These are phyloP conservation scores for Siderastrea radians DNA, from an alignment of 92 coral and sea anemone species.

Conservation along the genomic window DNA sequence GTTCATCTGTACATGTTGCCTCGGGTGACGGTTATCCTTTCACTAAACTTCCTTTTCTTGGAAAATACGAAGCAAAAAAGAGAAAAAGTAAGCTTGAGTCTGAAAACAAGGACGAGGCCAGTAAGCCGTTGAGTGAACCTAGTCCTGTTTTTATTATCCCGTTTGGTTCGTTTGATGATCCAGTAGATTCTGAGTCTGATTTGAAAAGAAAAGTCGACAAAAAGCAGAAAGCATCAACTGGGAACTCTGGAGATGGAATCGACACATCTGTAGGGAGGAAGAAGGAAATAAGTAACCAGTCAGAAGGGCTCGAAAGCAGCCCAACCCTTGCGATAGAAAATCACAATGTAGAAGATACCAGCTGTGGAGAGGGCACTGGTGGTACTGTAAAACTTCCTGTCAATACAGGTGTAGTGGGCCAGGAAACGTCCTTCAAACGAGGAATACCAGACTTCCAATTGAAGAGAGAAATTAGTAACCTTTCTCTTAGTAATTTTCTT, in stretches of 20 bases:
- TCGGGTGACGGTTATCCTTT: constrained; percentile 16
- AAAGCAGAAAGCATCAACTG: not conserved
- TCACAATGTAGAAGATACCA: not conserved
- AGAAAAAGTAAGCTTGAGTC: not conserved
- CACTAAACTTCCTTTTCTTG: constrained; percentile 37
- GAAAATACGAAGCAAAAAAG: not conserved
- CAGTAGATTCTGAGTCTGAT: constrained; percentile 56
- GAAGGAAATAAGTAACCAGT: not conserved
- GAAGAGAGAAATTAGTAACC: constrained; percentile 81
- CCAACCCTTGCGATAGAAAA: not conserved
- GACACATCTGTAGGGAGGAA: not conserved
- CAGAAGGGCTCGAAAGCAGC: not conserved
- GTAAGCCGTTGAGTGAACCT: constrained; percentile 17
- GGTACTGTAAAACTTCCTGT: not conserved
- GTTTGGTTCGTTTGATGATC: constrained; percentile 90
- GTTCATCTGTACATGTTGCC: not conserved
- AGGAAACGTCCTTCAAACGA: not conserved
- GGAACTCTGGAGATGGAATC: not conserved
- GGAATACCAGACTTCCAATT: constrained; percentile 28
- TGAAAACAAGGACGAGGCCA: not conserved
- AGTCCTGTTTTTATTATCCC: constrained; percentile 83
- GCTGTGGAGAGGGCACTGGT: not conserved
- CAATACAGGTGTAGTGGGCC: not conserved
- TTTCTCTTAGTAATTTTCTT: constrained; percentile 81
- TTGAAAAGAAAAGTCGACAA: constrained; percentile 13